These are phyloP conservation scores for Scaptomyza cyrtandrae DNA, from an alignment of 2,888 invertebrate genomes.

Conservation along the genomic window DNA sequence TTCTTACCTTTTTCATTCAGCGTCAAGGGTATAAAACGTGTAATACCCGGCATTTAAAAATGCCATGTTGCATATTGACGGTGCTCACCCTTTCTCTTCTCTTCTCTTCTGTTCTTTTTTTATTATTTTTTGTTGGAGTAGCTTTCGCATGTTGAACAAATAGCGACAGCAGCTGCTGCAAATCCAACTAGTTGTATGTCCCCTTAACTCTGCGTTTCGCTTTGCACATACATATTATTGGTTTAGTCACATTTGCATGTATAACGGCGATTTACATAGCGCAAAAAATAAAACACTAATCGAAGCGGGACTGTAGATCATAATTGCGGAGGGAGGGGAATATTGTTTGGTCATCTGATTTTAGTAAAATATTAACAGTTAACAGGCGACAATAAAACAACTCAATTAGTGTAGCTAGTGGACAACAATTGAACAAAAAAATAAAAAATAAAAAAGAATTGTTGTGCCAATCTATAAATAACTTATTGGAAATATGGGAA, in stretches of 20 bases:
- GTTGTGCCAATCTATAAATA: slow-evolving; percentile 18
- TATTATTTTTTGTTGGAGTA: neutral
- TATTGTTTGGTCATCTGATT: slow-evolving; percentile 44
- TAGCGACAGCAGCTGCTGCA: slow-evolving; percentile 48
- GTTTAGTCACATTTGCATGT: slow-evolving; percentile 81
- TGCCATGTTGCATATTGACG: slow-evolving; percentile 67
- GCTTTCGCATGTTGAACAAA: slow-evolving; percentile 59
- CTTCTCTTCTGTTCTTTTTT: too few relatives aligned
- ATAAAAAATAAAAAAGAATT: neutral
- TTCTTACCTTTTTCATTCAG: neutral
- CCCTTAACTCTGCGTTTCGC: neutral
- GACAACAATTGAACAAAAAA: neutral
- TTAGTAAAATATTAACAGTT: slow-evolving; percentile 49
- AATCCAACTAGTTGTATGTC: slow-evolving; percentile 11
- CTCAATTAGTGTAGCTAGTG: slow-evolving; percentile 26
- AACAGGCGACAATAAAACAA: slow-evolving; percentile 37
- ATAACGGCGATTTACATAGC: slow-evolving; percentile 76
- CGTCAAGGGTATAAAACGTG: slow-evolving; percentile 37
- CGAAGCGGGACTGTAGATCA: slow-evolving; percentile 48
- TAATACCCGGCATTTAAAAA: slow-evolving; percentile 45
- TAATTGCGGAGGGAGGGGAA: slow-evolving; percentile 41
- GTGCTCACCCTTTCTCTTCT: slow-evolving; percentile 7
- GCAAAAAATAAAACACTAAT: slow-evolving; percentile 76
- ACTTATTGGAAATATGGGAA: neutral
- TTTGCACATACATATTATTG: slow-evolving; percentile 67